Conservation (phyloP, 2,797 vertebrate genomes). For the Cirrhinus molitorella region DNA sequence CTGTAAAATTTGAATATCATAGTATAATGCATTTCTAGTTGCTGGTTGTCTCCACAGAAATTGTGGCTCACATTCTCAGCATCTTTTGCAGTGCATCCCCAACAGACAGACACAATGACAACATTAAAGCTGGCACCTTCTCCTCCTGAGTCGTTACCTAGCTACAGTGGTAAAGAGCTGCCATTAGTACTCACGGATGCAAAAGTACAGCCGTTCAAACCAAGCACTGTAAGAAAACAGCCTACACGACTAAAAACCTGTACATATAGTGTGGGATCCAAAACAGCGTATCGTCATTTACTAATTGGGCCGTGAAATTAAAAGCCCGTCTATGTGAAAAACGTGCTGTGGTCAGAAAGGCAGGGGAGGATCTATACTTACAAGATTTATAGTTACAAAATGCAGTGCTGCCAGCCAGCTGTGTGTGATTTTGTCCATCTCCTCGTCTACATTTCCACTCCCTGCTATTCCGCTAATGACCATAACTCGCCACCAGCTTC, state of each 20-base stretch:
- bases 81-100: neutral
- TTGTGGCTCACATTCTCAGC: neutral
- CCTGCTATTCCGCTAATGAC: constrained; percentile 34
- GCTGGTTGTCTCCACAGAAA: neutral
- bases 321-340: constrained; percentile 64
- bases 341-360: constrained; percentile 69
- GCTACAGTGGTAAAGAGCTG: constrained; percentile 1
- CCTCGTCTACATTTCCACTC: constrained; percentile 38
- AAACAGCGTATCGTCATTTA: constrained; percentile 66
- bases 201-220: constrained; percentile 10
- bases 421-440: constrained; percentile 63
- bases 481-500: constrained; percentile 44
- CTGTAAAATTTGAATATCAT: neutral
- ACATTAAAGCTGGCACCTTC: constrained; percentile 20
- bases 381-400: constrained; percentile 74
- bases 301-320: constrained; percentile 78
- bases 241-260: neutral
- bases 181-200: constrained; percentile 12
- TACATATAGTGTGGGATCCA: constrained; percentile 47
- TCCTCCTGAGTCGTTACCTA: constrained; percentile 16
- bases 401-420: constrained; percentile 67
- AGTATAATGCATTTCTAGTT: neutral
- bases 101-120: constrained; percentile 22
- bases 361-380: constrained; percentile 64
- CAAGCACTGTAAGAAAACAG: neutral